A percentile compares a stretch with the other conserved stretches of the same genome.
Conservation (phyloP, 2,113 vertebrate species). For the Gavia stellata region DNA sequence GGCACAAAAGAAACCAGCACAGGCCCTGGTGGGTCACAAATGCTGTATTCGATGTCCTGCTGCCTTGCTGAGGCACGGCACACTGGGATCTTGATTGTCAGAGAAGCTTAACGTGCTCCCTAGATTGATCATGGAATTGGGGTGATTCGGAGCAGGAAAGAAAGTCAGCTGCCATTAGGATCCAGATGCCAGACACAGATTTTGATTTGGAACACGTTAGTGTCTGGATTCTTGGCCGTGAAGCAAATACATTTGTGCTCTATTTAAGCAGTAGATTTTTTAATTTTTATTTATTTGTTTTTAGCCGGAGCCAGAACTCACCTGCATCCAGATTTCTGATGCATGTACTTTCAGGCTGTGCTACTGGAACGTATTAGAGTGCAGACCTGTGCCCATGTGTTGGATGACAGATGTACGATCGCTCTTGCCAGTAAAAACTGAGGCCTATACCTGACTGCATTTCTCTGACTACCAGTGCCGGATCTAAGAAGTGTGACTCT, state of each 20-base stretch:
- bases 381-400: background rate
- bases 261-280: background rate
- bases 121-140: background rate
- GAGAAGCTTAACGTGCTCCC: background rate
- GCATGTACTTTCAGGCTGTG: background rate
- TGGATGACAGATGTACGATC: background rate
- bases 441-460: background rate
- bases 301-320: background rate
- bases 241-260: background rate
- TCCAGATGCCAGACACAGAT: background rate
- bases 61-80: background rate
- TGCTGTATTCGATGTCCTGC: background rate
- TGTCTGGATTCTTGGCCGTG: background rate
- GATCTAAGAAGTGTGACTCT: background rate
- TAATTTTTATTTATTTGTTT: background rate
- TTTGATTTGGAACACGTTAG: background rate
- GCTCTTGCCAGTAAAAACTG: background rate
- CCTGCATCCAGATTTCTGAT: slow-evolving; percentile 9
- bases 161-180: background rate
- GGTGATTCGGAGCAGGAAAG: background rate
- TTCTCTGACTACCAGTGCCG: background rate
- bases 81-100: background rate
- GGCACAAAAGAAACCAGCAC: background rate
- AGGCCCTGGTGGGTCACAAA: background rate
- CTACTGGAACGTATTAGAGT: background rate